Evolutionary conservation across 2,113 vertebrate species (phyloP).

Genomic region (Notothenia coriiceps): DNA sequence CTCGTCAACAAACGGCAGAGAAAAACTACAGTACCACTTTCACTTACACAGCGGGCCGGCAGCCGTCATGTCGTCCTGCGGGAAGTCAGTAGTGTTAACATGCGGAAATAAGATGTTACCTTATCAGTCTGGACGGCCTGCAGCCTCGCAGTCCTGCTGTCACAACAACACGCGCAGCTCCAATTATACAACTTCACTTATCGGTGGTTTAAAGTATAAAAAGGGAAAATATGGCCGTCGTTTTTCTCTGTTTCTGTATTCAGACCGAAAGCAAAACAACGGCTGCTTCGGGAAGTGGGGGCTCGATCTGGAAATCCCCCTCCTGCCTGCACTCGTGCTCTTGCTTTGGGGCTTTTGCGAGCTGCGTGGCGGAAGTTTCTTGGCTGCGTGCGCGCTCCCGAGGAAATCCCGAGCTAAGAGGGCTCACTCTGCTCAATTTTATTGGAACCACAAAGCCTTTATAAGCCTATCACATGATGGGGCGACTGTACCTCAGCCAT

Average conservation of each 20-base stretch:
- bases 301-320: conserved; percentile 90
- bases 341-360: conserved; percentile 37
- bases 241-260: conserved; percentile 83
- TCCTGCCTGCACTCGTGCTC: conserved; percentile 56
- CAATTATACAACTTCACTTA: conserved; percentile 4
- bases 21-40: conserved; percentile 60
- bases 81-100: conserved; percentile 47
- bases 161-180: background rate
- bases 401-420: background rate
- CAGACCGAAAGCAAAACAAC: conserved; percentile 99
- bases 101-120: conserved; percentile 75
- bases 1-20: conserved; percentile 16
- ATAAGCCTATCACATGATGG: background rate
- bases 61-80: conserved; percentile 60
- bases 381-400: conserved; percentile 42
- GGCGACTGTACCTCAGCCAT: no score
- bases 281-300: conserved; percentile 81
- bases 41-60: conserved; percentile 47
- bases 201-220: conserved; percentile 57
- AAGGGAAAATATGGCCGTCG: conserved; percentile 81
- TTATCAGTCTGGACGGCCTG: conserved; percentile 57
- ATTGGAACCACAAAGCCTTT: no score
- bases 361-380: conserved; percentile 50
- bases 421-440: conserved; percentile 37
- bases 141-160: conserved; percentile 28